Conservation (phyloP, 2,797 vertebrate species). For the Furcifer pardalis region DNA sequence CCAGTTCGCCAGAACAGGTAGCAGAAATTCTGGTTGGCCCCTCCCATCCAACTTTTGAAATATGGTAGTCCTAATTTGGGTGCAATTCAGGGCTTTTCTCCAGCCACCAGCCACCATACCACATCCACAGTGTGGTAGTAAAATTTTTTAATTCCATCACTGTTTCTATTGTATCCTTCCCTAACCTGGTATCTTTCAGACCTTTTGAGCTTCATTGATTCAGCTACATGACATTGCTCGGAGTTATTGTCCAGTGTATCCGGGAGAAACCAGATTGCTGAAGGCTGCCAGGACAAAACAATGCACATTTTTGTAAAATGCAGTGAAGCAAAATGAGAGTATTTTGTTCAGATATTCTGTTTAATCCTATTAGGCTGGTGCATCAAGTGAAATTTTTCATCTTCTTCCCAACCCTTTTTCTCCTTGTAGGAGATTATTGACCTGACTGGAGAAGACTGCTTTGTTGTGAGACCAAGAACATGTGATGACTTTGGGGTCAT, state of each 20-base stretch:
- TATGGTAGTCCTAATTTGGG: too few species aligned
- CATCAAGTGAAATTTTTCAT: background rate
- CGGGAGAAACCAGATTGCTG: background rate
- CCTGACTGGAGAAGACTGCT: conserved; percentile 68
- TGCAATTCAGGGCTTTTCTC: too few species aligned
- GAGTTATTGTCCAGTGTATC: background rate
- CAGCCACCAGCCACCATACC: too few species aligned
- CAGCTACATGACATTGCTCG: background rate
- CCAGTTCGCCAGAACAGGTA: too few species aligned
- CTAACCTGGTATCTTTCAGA: background rate
- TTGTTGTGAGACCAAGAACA: accelerated
- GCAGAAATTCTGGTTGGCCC: too few species aligned
- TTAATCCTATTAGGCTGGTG: background rate
- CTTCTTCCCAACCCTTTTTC: background rate
- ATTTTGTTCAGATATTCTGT: background rate
- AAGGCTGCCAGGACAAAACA: background rate
- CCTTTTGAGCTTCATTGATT: background rate
- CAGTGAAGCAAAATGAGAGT: background rate
- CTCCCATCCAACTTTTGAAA: too few species aligned
- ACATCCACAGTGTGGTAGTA: too few species aligned
- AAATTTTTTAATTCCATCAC: too few species aligned
- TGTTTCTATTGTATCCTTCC: too few species aligned
- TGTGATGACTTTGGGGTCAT: conserved; percentile 59
- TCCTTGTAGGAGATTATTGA: conserved; percentile 77
- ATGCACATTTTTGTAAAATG: background rate